These are phyloP conservation scores for Orthonychiurus folsomi DNA, from an alignment of 2,888 invertebrate genomes.

Conservation along the genomic window DNA sequence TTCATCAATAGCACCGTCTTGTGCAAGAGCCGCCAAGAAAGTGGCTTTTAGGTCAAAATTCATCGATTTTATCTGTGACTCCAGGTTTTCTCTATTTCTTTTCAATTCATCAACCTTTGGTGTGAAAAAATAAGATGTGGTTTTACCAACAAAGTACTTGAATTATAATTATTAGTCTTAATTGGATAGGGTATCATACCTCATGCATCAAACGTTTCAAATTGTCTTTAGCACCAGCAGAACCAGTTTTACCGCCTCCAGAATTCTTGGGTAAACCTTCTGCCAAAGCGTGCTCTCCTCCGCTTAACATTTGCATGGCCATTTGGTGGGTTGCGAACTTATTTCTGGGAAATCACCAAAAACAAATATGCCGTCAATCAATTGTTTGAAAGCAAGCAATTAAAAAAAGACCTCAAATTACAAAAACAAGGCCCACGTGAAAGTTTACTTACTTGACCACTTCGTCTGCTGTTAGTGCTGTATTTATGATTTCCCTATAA, in stretches of 20 bases:
- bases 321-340: constrained; percentile 70
- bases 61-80: constrained; percentile 71
- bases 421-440: too few relatives aligned
- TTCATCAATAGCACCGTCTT: constrained; percentile 71
- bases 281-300: constrained; percentile 59
- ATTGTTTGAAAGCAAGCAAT: background rate
- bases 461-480: constrained; percentile 37
- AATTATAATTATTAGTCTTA: too few relatives aligned
- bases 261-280: constrained; percentile 60
- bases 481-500: constrained; percentile 57
- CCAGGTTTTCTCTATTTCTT: constrained; percentile 79
- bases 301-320: constrained; percentile 73
- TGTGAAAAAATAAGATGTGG: constrained; percentile 42
- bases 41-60: constrained; percentile 71
- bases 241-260: constrained; percentile 24
- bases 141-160: too few relatives aligned
- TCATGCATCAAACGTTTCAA: constrained; percentile 71
- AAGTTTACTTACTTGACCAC: constrained; percentile 35
- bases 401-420: background rate
- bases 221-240: constrained; percentile 51
- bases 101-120: constrained; percentile 68
- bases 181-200: constrained; percentile 46
- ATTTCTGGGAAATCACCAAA: constrained; percentile 53
- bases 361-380: too few relatives aligned
- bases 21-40: constrained; percentile 64